Evolutionary conservation across 2,113 vertebrate genomes (phyloP), one percentile per base, ranked within the genome.

Genomic region (Corydoras maculifer): DNA sequence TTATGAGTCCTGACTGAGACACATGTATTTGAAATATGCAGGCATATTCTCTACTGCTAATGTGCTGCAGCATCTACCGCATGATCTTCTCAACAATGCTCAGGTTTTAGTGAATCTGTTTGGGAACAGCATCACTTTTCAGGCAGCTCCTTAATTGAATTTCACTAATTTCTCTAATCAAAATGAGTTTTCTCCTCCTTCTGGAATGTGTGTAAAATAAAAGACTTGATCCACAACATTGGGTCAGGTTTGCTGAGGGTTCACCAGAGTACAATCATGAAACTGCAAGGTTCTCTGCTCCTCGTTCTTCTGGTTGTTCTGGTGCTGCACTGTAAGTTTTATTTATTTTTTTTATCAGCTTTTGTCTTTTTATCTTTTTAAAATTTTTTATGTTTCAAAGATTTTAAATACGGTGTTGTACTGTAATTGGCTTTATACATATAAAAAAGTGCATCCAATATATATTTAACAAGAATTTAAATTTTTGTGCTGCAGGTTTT

Each of bases 251-350:
- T 11, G 5, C 32, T 43, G 57, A 57, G 57, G 35, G 35, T 53
- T 61, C 65, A 62, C 70, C 31, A 8, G 62, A 75, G 67, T 68
- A 35, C 35, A 67, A 79, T 11, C 50, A 90, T 90, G 88, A 81
- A 81, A 71, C 77, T 51, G 62, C 68, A 74, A n/a, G 76, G 80
- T 35, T 55, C 78, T 29, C 43, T 82, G 61, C 66, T 81, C 70
- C 72, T 85, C 69, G 77, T 72, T 2, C 75, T 89, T 31, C 49
- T 88, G 75, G 71, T 79, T 51, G 64, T 87, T 62, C 66, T 90
- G 50, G 76, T 84, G 55, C 54, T 87, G 0, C 78, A 82, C 69
- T 80, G 89, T 90, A 74, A 87, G 89, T 82, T n/a, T 72, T 49
- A 0, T 35, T 12, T 9, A 32, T 54, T 35, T 55, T 7, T 35